phyloP scores from a whole-genome alignment of 2,888 invertebrate genomes.

The Yponomeuta sedellus region DNA sequence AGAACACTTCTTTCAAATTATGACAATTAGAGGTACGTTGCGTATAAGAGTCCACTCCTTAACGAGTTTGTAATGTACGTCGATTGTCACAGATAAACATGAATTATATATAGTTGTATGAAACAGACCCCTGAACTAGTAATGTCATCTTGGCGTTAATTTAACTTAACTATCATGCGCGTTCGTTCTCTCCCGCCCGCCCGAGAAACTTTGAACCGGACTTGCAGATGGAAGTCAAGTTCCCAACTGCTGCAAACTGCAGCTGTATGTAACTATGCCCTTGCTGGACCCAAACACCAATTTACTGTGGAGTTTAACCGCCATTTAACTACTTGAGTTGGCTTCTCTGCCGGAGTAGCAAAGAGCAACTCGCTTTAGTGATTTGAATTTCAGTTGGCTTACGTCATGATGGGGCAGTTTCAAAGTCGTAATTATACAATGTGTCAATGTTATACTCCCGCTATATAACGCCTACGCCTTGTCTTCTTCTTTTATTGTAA shows the following conservation, averaged over 20 bases:
- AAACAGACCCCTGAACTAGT: no score
- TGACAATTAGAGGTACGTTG: no score
- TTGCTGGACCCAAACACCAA: not conserved
- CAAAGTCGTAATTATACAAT: no score
- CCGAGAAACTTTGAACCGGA: not conserved
- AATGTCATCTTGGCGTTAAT: not conserved
- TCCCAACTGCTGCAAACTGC: not conserved
- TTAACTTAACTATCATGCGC: not conserved
- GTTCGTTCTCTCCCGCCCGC: not conserved
- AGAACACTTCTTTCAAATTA: no score
- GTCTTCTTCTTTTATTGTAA: no score
- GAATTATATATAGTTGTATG: no score
- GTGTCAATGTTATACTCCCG: no score
- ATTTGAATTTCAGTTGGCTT: not conserved
- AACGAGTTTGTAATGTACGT: no score
- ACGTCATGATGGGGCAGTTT: not conserved
- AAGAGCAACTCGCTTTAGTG: not conserved
- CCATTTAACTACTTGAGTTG: not conserved
- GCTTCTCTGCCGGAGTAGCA: not conserved
- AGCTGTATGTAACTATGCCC: not conserved
- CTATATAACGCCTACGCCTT: no score
- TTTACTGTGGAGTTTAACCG: not conserved
- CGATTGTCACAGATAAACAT: no score
- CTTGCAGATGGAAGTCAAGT: not conserved
- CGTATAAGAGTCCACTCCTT: no score